These are phyloP conservation scores for Morpho deidamia DNA, from an alignment of 2,888 invertebrate genomes.

Conservation along the genomic window DNA sequence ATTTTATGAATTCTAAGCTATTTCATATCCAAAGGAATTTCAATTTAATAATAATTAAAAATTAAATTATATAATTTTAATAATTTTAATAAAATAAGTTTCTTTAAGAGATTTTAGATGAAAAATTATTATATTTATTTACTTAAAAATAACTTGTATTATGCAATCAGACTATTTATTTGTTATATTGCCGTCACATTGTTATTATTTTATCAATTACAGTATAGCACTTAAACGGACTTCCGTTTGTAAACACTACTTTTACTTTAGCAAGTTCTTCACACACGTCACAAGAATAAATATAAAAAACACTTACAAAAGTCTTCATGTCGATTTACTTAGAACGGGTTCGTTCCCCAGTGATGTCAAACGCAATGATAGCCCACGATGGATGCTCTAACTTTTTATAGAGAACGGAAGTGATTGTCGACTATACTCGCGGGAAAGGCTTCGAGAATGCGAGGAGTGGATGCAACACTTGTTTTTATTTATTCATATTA, in stretches of 20 bases:
- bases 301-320: constrained; percentile 55
- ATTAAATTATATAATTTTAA: no score
- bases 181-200: not conserved
- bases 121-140: no score
- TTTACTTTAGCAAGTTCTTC: not conserved
- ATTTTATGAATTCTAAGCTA: no score
- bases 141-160: no score
- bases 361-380: constrained; percentile 46
- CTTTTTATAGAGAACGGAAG: constrained; percentile 71
- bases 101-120: no score
- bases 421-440: constrained; percentile 48
- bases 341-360: constrained; percentile 18
- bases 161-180: not conserved
- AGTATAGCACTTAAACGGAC: not conserved
- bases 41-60: no score
- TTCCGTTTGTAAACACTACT: constrained; percentile 2
- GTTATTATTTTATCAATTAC: no score
- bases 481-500: constrained; percentile 21
- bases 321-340: constrained; percentile 58
- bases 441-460: constrained; percentile 53
- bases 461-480: constrained; percentile 39
- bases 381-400: constrained; percentile 50
- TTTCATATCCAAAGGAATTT: no score
- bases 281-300: constrained; percentile 11
- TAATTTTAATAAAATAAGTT: no score